phyloP scores from a whole-genome alignment of 2,888 invertebrate species.

The Vesta saturnalis region DNA sequence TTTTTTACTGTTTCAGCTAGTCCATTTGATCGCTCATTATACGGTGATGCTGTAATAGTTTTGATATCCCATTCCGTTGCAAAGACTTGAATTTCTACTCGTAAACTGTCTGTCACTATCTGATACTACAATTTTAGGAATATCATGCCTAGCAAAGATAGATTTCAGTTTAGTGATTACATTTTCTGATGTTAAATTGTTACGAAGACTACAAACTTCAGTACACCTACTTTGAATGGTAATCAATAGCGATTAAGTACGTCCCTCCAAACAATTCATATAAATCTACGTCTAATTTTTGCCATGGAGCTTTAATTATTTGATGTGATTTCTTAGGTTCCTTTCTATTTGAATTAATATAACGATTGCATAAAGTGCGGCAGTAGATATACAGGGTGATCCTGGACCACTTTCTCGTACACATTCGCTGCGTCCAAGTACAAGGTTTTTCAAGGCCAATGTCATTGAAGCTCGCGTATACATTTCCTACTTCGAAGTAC shows the following conservation, averaged over 20 bases:
- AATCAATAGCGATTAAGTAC: constrained; percentile 11
- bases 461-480: too few relatives aligned
- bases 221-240: constrained; percentile 18
- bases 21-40: constrained; percentile 11
- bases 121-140: constrained; percentile 21
- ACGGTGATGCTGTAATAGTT: constrained; percentile 11
- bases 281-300: constrained; percentile 18
- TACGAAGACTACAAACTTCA: not conserved
- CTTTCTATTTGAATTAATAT: constrained; percentile 7
- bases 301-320: constrained; percentile 16
- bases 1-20: too few relatives aligned
- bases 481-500: too few relatives aligned
- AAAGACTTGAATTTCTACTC: constrained; percentile 15
- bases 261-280: constrained; percentile 11
- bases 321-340: constrained; percentile 15
- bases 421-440: too few relatives aligned
- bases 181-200: constrained; percentile 8
- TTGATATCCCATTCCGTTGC: constrained; percentile 20
- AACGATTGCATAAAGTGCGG: constrained; percentile 12
- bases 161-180: constrained; percentile 16
- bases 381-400: not conserved
- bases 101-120: constrained; percentile 16
- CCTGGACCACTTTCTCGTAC: constrained; percentile 16
- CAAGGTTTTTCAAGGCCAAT: too few relatives aligned
- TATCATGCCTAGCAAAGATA: constrained; percentile 21